phyloP scores from a whole-genome alignment of 2,888 invertebrate species.

The Pachymerium ferrugineum region DNA sequence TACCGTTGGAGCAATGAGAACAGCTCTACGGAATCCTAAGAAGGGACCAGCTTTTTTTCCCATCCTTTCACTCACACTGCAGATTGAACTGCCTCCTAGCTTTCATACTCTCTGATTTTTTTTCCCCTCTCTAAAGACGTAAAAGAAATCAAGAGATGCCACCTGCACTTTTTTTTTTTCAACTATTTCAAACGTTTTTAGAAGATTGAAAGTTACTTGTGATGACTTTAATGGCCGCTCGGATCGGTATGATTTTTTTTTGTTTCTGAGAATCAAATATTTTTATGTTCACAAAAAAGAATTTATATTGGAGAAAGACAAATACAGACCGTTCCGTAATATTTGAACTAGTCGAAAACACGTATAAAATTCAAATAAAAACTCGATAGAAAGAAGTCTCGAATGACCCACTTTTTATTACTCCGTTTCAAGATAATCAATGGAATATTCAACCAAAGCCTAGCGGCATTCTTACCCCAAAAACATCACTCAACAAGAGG shows the following conservation, averaged over 20 bases:
- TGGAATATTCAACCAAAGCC: background rate
- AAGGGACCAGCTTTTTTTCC: background rate
- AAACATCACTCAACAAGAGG: background rate
- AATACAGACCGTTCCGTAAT: too few relatives aligned
- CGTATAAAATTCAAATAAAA: too few relatives aligned
- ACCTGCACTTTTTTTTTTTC: background rate
- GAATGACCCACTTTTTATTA: too few relatives aligned
- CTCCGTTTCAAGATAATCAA: too few relatives aligned
- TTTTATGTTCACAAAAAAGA: too few relatives aligned
- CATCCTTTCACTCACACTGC: slow-evolving; percentile 4
- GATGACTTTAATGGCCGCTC: too few relatives aligned
- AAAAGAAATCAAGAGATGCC: background rate
- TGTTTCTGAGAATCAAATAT: too few relatives aligned
- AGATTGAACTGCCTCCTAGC: slow-evolving; percentile 15
- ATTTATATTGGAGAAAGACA: too few relatives aligned
- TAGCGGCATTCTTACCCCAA: background rate
- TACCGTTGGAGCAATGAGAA: slow-evolving; percentile 17
- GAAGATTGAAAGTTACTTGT: background rate
- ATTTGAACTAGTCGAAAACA: too few relatives aligned
- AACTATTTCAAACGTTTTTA: background rate
- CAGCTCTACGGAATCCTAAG: slow-evolving; percentile 22
- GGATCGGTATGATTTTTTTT: too few relatives aligned
- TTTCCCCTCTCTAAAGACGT: background rate
- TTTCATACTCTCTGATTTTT: background rate
- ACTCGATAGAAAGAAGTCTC: background rate